Conservation (phyloP, 1,140 invertebrate species). For the Heliothis subflexa region DNA sequence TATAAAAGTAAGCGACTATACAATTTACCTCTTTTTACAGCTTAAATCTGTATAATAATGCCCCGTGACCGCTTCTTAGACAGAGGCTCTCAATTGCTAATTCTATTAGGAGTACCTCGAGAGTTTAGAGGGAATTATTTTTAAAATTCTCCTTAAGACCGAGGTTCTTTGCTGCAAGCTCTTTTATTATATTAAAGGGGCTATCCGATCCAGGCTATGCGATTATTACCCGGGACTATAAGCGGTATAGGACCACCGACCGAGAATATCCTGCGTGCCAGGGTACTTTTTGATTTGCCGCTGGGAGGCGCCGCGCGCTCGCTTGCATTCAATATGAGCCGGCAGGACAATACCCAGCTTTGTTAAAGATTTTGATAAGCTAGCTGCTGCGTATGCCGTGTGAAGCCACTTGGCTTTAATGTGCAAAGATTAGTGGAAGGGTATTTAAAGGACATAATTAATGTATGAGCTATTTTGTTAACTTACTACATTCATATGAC, state of each 20-base stretch:
- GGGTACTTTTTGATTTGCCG: conserved; percentile 70
- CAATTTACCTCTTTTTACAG: neutral
- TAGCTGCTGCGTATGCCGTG: conserved; percentile 32
- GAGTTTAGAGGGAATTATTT: conserved; percentile 25
- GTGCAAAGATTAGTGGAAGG: neutral
- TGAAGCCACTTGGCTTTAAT: conserved; percentile 1
- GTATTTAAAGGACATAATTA: neutral
- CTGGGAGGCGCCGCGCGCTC: conserved; percentile 59
- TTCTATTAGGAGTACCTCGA: conserved; percentile 7
- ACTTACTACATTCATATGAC: too few relatives aligned
- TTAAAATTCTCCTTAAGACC: conserved; percentile 7
- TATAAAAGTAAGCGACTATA: conserved; percentile 19
- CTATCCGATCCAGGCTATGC: conserved; percentile 31
- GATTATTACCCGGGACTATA: conserved; percentile 21
- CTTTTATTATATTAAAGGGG: conserved; percentile 27
- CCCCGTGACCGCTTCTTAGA: neutral
- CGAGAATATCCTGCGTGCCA: conserved; percentile 61
- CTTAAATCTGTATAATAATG: neutral
- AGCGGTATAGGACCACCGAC: conserved; percentile 67
- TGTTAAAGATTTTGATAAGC: conserved; percentile 59
- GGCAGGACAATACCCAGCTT: conserved; percentile 55
- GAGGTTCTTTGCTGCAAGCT: conserved; percentile 24
- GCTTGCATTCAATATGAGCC: conserved; percentile 75
- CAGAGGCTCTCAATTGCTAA: conserved; percentile 20
- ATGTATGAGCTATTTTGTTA: neutral